Conservation (phyloP, 2,888 invertebrate species). For the Eristalis intricaria region DNA sequence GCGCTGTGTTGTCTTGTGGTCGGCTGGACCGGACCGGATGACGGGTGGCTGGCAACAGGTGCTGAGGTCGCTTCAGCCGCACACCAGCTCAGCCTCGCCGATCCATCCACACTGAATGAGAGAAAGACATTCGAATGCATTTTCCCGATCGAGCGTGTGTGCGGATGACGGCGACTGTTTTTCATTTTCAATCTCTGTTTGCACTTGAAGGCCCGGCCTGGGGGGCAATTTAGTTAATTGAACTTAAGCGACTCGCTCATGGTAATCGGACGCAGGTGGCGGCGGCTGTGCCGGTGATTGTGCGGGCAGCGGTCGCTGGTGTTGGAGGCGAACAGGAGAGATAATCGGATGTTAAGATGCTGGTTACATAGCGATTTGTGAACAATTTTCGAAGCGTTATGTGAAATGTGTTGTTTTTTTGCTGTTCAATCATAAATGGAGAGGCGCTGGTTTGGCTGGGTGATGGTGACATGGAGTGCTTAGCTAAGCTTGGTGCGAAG, state of each 20-base stretch:
- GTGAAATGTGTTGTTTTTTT: not conserved
- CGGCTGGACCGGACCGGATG: not conserved
- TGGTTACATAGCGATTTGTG: not conserved
- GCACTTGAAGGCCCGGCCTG: constrained; percentile 33
- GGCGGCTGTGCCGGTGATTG: no score
- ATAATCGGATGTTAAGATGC: not conserved
- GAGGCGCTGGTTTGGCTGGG: not conserved
- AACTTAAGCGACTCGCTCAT: not conserved
- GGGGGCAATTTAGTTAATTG: constrained; percentile 40
- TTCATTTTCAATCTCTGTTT: constrained; percentile 30
- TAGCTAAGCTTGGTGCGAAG: no score
- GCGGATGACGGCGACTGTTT: constrained; percentile 4
- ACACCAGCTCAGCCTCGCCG: no score
- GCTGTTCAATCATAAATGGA: not conserved
- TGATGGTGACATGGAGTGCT: not conserved
- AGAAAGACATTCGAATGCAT: not conserved
- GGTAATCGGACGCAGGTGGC: not conserved
- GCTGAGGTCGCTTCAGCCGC: not conserved
- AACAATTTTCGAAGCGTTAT: not conserved
- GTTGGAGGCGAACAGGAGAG: not conserved
- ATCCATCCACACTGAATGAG: not conserved
- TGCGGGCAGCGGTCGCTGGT: not conserved
- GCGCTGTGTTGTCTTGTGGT: not conserved
- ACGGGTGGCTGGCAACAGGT: not conserved
- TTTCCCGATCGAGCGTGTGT: not conserved